Conservation (phyloP, 1,140 invertebrate species). For the Fopius arisanus region DNA sequence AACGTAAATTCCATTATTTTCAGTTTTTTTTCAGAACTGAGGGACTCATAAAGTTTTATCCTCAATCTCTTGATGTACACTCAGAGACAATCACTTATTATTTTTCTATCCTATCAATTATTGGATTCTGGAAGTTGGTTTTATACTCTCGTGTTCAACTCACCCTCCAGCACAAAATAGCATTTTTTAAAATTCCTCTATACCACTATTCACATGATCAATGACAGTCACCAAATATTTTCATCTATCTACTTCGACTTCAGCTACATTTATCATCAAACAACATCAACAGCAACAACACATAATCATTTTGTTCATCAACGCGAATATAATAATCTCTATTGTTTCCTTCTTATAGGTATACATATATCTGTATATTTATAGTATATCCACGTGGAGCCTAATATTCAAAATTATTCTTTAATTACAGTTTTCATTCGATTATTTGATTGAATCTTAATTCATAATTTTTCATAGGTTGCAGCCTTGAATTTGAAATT, state of each 20-base stretch:
- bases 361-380: conserved; percentile 28
- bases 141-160: not conserved
- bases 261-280: conserved; percentile 44
- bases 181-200: not conserved
- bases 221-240: conserved; percentile 19
- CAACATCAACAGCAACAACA: conserved; percentile 66
- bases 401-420: not conserved
- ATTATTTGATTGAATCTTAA: no score
- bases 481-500: no score
- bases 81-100: not conserved
- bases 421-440: no score
- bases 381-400: conserved; percentile 36
- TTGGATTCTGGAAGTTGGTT: not conserved
- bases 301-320: conserved; percentile 53
- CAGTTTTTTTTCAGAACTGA: not conserved
- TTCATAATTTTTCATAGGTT: no score
- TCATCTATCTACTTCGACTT: conserved; percentile 17
- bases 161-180: not conserved
- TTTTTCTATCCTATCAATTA: not conserved
- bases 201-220: not conserved
- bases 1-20: not conserved
- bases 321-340: conserved; percentile 53
- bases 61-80: not conserved
- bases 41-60: not conserved
- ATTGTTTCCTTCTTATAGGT: conserved; percentile 32